Evolutionary conservation across 2,888 invertebrate species (phyloP).

Genomic region (Polymixis lichenea): DNA sequence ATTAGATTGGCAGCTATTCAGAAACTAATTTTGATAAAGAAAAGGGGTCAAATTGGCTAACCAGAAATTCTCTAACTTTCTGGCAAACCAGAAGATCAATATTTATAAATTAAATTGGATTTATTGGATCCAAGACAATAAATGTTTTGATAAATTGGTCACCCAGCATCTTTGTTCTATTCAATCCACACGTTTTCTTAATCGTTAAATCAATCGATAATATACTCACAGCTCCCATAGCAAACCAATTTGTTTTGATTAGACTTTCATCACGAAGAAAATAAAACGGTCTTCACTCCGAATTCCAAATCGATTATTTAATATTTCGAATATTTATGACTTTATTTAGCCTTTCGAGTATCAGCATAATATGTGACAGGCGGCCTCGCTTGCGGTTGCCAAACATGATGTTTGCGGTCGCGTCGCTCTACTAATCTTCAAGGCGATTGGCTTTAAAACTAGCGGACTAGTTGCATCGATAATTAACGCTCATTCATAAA

Average conservation of each 20-base stretch:
- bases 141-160: background rate
- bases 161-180: background rate
- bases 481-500: conserved; percentile 61
- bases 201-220: background rate
- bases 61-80: background rate
- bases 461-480: conserved; percentile 61
- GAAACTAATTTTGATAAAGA: conserved; percentile 9
- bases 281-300: background rate
- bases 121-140: background rate
- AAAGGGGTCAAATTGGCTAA: background rate
- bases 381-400: conserved; percentile 81
- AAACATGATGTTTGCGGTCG: conserved; percentile 83
- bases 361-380: conserved; percentile 52
- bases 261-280: background rate
- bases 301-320: background rate
- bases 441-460: conserved; percentile 77
- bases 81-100: background rate
- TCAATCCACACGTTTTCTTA: background rate
- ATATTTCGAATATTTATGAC: background rate
- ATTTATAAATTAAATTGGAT: background rate
- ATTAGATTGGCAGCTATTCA: conserved; percentile 4
- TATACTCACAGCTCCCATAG: background rate
- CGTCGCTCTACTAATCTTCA: conserved; percentile 85
- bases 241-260: background rate
- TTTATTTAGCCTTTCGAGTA: conserved; percentile 28